A percentile compares a stretch with the other conserved stretches of the same genome.
Conservation (phyloP, 1,140 invertebrate genomes). For the Laupala kohalensis region DNA sequence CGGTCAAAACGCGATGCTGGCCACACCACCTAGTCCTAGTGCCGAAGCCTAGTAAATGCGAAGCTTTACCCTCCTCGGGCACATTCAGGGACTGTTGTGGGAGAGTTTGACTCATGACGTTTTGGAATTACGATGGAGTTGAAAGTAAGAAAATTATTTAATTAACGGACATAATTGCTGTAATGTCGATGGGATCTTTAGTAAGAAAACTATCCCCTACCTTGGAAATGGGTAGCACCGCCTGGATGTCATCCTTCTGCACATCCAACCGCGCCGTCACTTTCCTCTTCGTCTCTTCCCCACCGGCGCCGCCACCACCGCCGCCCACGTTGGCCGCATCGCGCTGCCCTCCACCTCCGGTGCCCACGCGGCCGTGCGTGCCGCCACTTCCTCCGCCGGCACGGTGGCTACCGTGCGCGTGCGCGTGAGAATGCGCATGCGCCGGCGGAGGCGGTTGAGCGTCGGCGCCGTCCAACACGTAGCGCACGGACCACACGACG, state of each 20-base stretch:
- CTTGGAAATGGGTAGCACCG: slow-evolving; percentile 87
- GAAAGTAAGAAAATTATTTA: too few relatives aligned
- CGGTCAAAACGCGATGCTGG: too few relatives aligned
- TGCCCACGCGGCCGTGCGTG: slow-evolving; percentile 23
- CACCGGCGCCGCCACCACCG: slow-evolving; percentile 16
- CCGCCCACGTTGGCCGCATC: slow-evolving; percentile 26
- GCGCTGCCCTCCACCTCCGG: slow-evolving; percentile 35
- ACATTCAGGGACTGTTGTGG: too few relatives aligned
- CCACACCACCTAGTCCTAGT: too few relatives aligned
- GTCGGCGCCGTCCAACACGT: slow-evolving; percentile 47
- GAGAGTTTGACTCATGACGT: too few relatives aligned
- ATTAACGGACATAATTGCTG: too few relatives aligned
- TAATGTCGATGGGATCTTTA: too few relatives aligned
- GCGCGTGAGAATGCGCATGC: slow-evolving; percentile 11
- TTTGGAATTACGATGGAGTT: too few relatives aligned
- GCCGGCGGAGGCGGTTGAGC: slow-evolving; percentile 25
- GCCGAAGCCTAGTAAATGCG: too few relatives aligned
- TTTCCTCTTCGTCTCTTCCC: slow-evolving; percentile 46
- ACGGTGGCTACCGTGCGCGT: slow-evolving; percentile 14
- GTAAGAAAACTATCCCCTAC: too few relatives aligned
- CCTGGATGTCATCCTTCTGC: slow-evolving; percentile 88
- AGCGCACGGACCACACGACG: slow-evolving; percentile 66
- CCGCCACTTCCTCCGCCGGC: slow-evolving; percentile 10
- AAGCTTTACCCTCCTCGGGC: too few relatives aligned
- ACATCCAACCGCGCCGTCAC: slow-evolving; percentile 73